Evolutionary conservation across 2,113 vertebrate species (phyloP).

Genomic region (Mobula hypostoma): DNA sequence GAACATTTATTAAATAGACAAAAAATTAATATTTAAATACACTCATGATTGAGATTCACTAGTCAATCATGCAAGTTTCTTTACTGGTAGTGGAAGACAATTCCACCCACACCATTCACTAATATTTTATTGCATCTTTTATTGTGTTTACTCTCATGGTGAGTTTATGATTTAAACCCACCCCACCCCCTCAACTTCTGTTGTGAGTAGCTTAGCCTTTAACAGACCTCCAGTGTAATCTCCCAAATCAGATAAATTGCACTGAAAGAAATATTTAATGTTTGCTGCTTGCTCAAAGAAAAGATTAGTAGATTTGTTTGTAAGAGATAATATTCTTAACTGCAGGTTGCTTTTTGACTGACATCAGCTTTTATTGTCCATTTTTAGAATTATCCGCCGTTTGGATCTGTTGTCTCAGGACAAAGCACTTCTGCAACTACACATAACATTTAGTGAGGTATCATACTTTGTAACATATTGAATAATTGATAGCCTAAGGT

Average conservation of each 20-base stretch:
- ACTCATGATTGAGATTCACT: slow-evolving; percentile 68
- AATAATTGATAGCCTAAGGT: background rate
- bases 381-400: background rate
- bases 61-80: slow-evolving; percentile 71
- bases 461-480: background rate
- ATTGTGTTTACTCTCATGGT: slow-evolving; percentile 77
- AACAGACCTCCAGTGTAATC: slow-evolving; percentile 68
- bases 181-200: slow-evolving; percentile 45
- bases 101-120: slow-evolving; percentile 71
- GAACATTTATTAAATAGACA: slow-evolving; percentile 74
- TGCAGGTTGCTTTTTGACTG: background rate
- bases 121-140: slow-evolving; percentile 76
- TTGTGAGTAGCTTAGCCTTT: slow-evolving; percentile 60
- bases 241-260: slow-evolving; percentile 64
- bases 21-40: slow-evolving; percentile 77
- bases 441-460: background rate
- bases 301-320: background rate
- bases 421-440: background rate
- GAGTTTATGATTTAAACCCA: slow-evolving; percentile 74
- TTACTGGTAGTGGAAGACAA: slow-evolving; percentile 72
- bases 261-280: slow-evolving; percentile 58
- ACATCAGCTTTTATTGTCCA: background rate
- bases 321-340: background rate
- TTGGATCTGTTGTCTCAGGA: background rate
- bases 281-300: slow-evolving; percentile 50